Conservation (phyloP, 23 tunicate genomes). For the Halocynthia aurantium region DNA sequence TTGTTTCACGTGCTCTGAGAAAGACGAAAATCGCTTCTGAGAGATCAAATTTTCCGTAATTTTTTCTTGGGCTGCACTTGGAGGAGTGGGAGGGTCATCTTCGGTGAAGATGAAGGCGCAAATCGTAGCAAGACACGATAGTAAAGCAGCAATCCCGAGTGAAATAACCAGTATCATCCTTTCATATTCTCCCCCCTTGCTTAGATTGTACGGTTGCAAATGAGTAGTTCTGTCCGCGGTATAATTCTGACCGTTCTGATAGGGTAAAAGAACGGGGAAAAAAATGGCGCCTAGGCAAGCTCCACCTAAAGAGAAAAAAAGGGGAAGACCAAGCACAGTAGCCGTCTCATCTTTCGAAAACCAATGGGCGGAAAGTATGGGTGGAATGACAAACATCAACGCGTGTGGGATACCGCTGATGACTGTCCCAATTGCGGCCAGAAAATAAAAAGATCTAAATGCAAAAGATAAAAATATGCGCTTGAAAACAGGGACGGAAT, state of each 20-base stretch:
- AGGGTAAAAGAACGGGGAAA: background rate
- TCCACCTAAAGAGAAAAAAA: background rate
- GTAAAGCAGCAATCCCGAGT: background rate
- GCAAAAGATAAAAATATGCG: too few species aligned
- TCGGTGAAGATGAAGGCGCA: background rate
- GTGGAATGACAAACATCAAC: background rate
- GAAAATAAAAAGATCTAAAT: background rate
- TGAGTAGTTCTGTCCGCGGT: background rate
- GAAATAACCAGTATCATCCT: background rate
- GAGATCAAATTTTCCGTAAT: too few species aligned
- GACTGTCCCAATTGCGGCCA: background rate
- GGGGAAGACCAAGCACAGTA: background rate
- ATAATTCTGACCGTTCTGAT: background rate
- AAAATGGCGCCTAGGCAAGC: background rate
- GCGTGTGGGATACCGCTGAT: background rate
- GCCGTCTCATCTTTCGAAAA: conserved; percentile 1
- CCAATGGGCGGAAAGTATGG: conserved; percentile 5
- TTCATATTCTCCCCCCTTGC: background rate
- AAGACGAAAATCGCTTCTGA: too few species aligned
- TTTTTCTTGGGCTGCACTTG: background rate
- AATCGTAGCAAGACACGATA: background rate
- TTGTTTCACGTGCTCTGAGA: too few species aligned
- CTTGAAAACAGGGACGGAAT: too few species aligned
- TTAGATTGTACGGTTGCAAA: too few species aligned
- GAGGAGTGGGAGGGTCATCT: background rate